Percentiles rank a stretch among this genome's conserved stretches.
phyloP scores from a whole-genome alignment of 1,140 invertebrate genomes.

The Mactra quadrangularis region DNA sequence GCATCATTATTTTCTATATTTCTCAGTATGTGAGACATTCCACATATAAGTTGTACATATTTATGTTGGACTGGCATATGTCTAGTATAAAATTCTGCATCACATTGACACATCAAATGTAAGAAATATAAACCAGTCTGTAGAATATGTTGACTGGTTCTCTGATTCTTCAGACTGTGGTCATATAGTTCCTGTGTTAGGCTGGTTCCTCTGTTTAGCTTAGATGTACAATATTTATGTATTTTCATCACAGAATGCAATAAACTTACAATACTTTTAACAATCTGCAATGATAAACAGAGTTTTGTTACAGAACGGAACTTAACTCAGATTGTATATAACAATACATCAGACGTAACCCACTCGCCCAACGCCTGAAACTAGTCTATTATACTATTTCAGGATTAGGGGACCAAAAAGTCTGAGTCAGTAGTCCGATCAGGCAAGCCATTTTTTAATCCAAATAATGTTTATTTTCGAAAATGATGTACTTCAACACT shows the following conservation, averaged over 20 bases:
- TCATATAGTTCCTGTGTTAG: background rate
- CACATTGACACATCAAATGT: constrained; percentile 59
- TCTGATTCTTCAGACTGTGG: background rate
- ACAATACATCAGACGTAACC: no score
- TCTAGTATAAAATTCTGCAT: constrained; percentile 40
- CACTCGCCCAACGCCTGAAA: no score
- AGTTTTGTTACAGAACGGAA: no score
- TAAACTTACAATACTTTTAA: constrained; percentile 57
- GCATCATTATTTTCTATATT: constrained; percentile 45
- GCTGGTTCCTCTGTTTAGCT: background rate
- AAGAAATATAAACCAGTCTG: constrained; percentile 61
- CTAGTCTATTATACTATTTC: no score
- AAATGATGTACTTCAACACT: no score
- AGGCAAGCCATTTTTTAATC: no score
- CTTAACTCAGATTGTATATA: no score
- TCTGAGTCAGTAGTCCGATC: no score
- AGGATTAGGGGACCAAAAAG: no score
- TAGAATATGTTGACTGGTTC: constrained; percentile 36
- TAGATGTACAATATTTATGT: constrained; percentile 35
- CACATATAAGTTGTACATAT: constrained; percentile 64
- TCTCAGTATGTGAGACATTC: constrained; percentile 58
- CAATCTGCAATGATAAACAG: constrained; percentile 50
- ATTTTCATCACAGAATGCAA: constrained; percentile 45
- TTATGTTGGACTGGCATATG: constrained; percentile 61
- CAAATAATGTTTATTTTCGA: no score